Evolutionary conservation across 2,888 invertebrate genomes (phyloP), one percentile per base, ranked within the genome.

Genomic region (Drosophila trichaetosa): DNA sequence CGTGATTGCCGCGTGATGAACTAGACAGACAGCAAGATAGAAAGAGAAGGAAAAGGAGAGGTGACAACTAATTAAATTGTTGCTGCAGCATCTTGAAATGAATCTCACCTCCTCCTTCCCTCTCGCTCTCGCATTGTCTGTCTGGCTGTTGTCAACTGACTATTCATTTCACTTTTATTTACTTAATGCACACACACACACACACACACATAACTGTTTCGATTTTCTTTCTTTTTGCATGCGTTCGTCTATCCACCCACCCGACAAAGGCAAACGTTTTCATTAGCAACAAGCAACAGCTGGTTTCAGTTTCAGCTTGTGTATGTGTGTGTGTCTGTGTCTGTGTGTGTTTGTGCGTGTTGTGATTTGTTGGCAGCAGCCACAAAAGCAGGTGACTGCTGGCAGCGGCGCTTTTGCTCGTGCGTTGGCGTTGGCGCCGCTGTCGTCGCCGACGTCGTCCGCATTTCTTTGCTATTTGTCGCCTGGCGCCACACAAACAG

Each of bases 301-400:
- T 81, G 81, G 66, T 76, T 80, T 69, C 51, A 48, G 63, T 69
- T 74, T 49, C 61, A 59, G 36, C 29, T 29, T 21, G 18, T 27
- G 24, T 31, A 5, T 31, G 13, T 24, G 11, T 48, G 42, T 51
- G 24, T 6, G 33, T 58, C 53, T 49, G 27, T 59, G 24, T 34
- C n/a, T 53, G 48, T 40, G 21, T 58, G 49, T 56, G 60, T 74
- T 29, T 60, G 73, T 68, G 57, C 48, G 33, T 51, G 62, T 54
- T 80, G 51, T 83, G 77, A 76, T 83, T 80, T 79, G 74, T 80
- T 80, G 71, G 83, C 76, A 75, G 58, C 71, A 54, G 78, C 56
- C 52, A 53, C 73, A 66, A 58, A 58, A 73, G 73, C 73, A 73
- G 73, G 73, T 73, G 73, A 73, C 73, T 63, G 66, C 73, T 63